These are phyloP conservation scores for Argynnis bischoffii DNA, from an alignment of 2,888 invertebrate species.

Conservation along the genomic window DNA sequence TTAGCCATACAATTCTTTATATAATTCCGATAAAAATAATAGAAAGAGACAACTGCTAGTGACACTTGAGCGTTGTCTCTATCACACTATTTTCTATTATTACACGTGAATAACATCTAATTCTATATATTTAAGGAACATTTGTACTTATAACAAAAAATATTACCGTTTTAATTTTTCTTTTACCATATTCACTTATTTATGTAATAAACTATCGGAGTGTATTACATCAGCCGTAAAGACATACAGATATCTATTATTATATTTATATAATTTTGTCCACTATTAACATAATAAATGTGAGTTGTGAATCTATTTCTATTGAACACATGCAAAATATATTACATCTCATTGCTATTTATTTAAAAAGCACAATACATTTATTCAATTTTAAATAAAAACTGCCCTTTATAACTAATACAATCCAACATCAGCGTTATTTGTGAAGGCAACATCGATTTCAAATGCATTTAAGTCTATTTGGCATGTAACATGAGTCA, in stretches of 20 bases:
- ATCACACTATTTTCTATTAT: too few relatives aligned
- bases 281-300: neutral
- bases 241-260: neutral
- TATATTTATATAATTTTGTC: conserved; percentile 3
- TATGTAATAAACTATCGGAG: too few relatives aligned
- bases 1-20: too few relatives aligned
- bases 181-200: too few relatives aligned
- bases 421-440: conserved; percentile 10
- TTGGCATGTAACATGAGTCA: conserved; percentile 6
- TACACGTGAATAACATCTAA: too few relatives aligned
- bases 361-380: conserved; percentile 5
- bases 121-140: too few relatives aligned
- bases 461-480: neutral
- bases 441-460: conserved; percentile 17
- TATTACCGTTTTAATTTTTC: too few relatives aligned
- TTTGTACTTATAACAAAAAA: too few relatives aligned
- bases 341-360: neutral
- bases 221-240: neutral
- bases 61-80: too few relatives aligned
- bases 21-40: too few relatives aligned
- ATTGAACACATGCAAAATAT: conserved; percentile 17
- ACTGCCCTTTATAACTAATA: neutral
- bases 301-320: conserved; percentile 3
- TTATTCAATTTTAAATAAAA: neutral
- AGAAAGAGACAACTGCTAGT: too few relatives aligned